Conservation (phyloP, 2,113 vertebrate genomes). For the Poecilia latipinna region DNA sequence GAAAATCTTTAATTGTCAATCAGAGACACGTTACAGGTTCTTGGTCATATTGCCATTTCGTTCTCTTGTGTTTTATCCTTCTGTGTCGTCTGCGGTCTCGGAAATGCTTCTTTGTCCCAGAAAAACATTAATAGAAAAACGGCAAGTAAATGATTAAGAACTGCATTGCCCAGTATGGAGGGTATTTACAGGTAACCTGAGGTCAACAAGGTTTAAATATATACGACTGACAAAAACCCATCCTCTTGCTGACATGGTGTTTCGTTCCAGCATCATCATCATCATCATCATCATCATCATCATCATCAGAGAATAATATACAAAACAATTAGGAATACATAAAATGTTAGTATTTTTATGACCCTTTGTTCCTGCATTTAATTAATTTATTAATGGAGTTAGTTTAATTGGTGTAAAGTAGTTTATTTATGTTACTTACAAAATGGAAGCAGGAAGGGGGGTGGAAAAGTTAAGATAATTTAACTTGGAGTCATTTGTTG, state of each 20-base stretch:
- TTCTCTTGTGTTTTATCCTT: no score
- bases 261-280: not conserved
- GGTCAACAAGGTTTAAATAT: no score
- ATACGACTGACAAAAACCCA: no score
- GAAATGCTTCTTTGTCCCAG: no score
- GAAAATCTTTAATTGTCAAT: not conserved
- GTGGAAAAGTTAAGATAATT: not conserved
- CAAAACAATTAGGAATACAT: not conserved
- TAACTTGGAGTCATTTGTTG: not conserved
- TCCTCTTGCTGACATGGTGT: no score
- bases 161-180: no score
- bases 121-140: no score
- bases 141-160: no score
- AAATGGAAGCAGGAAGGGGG: no score
- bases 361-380: not conserved
- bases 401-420: not conserved
- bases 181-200: no score
- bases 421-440: not conserved
- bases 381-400: not conserved
- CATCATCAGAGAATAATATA: not conserved
- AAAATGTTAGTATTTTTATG: not conserved
- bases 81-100: no score
- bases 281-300: not conserved
- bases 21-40: not conserved
- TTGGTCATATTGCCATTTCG: not conserved